Evolutionary conservation across 2,888 invertebrate genomes (phyloP).

Genomic region (Lypha dubia): DNA sequence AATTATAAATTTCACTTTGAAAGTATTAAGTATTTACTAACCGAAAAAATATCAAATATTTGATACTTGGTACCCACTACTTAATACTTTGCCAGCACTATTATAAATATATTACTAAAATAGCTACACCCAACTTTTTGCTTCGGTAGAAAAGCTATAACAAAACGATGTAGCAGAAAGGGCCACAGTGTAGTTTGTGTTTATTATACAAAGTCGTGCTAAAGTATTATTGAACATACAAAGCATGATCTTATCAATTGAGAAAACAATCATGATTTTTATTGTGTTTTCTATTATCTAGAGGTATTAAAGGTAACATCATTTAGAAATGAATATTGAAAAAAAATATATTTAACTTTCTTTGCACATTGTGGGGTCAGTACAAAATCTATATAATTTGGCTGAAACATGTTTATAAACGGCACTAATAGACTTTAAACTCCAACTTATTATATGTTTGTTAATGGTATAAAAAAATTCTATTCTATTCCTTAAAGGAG

Average conservation of each 20-base stretch:
- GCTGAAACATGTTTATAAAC: slow-evolving; percentile 13
- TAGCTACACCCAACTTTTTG: background rate
- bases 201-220: background rate
- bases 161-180: background rate
- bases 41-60: too few species aligned
- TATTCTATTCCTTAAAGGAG: slow-evolving; percentile 65
- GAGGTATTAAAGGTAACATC: background rate
- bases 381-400: background rate
- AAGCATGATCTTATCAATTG: background rate
- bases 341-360: background rate
- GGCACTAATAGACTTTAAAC: slow-evolving; percentile 13
- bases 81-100: too few species aligned
- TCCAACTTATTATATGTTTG: background rate
- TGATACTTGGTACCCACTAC: too few species aligned
- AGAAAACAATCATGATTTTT: background rate
- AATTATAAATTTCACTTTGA: too few species aligned
- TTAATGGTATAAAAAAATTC: slow-evolving; percentile 25
- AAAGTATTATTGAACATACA: background rate
- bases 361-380: slow-evolving; percentile 1
- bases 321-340: background rate
- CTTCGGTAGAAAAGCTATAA: background rate
- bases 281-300: background rate
- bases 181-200: background rate
- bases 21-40: too few species aligned
- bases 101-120: background rate